Conservation (phyloP, 2,888 invertebrate genomes). For the Leptopilina syphax region DNA sequence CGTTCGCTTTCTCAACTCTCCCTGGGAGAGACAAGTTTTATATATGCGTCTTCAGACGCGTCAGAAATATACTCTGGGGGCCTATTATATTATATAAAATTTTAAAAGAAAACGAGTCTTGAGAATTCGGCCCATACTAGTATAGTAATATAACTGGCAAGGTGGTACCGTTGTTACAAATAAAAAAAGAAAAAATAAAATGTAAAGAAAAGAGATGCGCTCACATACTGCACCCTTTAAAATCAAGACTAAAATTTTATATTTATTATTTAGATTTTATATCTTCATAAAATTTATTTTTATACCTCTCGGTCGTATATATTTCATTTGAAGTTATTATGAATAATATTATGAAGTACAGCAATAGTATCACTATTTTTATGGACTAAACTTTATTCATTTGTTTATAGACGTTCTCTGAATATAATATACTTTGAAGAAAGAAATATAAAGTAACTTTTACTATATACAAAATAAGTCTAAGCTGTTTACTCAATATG, state of each 20-base stretch:
- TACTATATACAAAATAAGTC: too few relatives aligned
- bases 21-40: slow-evolving; percentile 19
- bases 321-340: neutral
- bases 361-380: too few relatives aligned
- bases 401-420: too few relatives aligned
- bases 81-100: slow-evolving; percentile 3
- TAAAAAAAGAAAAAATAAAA: neutral
- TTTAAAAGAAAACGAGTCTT: slow-evolving; percentile 4
- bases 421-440: too few relatives aligned
- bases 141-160: neutral
- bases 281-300: slow-evolving; percentile 17
- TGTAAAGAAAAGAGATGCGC: too few relatives aligned
- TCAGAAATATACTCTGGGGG: neutral
- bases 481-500: too few relatives aligned
- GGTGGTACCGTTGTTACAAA: neutral
- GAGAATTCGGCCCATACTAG: neutral
- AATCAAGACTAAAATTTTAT: neutral
- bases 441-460: too few relatives aligned
- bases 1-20: slow-evolving; percentile 22
- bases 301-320: too few relatives aligned
- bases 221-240: neutral
- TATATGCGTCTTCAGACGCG: neutral
- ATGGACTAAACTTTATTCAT: too few relatives aligned
- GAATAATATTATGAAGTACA: neutral
- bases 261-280: slow-evolving; percentile 10